Evolutionary conservation across 1,140 invertebrate species (phyloP), one percentile per base, ranked within the genome.

Genomic region (Gonioctena quinquepunctata): DNA sequence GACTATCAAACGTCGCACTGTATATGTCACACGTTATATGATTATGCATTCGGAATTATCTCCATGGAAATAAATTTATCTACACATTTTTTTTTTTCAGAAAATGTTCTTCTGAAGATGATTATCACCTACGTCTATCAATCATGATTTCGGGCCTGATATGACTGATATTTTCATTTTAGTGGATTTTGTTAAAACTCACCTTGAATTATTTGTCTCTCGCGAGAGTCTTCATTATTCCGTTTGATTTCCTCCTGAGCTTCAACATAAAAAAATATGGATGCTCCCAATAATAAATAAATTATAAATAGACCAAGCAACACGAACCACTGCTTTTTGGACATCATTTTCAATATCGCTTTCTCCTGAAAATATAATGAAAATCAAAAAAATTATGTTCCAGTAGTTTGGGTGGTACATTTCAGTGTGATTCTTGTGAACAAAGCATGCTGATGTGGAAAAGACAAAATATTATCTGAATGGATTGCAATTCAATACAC

Each of bases 261-360:
- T 83, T 94, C 92, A 70, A 93, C 91, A 77, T 90, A 87, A 80
- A 92, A 92, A 77, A 93, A 94, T 67, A 94, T 90, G 54, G 88
- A 89, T 2, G 92, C 92, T 11, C 92, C 93, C 63, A 93, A 85
- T 75, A 93, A 83, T 64, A 94, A 83, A 80, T 94, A 94, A 26
- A 89, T 87, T 50, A 93, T 86, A 75, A 93, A 93, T 69, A 94
- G 86, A 73, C 90, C 88, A 73, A 93, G 84, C 82, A 93, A 86
- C 59, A 90, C 88, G 49, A 92, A 86, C 88, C 92, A 90, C 85
- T 93, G 90, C 85, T 90, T 92, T 80, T 91, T 92, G 81, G 91
- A 92, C 92, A 94, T 93, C 85, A 69, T 63, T 23, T 48, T 63
- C n/a, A 61, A 42, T 13, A 42, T 13, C 33, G 33, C 33, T 42